These are phyloP conservation scores for Rhinichthys klamathensis DNA, from an alignment of 2,113 vertebrate genomes.

Conservation along the genomic window DNA sequence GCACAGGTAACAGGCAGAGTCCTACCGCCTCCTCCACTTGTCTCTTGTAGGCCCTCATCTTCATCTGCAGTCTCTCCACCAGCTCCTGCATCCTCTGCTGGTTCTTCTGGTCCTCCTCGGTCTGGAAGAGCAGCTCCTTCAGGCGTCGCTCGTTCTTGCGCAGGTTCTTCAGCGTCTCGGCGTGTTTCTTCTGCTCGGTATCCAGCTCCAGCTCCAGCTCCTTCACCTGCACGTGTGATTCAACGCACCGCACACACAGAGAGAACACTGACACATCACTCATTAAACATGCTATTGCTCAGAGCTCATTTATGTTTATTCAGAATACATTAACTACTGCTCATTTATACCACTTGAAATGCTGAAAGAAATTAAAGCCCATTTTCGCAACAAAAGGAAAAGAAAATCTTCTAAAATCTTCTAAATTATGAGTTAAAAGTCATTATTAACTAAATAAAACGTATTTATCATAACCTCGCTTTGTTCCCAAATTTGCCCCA, in stretches of 20 bases:
- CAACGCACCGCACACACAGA: background rate
- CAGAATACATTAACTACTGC: no score
- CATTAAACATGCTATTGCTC: no score
- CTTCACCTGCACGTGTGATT: constrained; percentile 69
- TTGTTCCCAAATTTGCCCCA: no score
- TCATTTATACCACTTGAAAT: no score
- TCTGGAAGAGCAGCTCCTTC: constrained; percentile 83
- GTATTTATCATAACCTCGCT: no score
- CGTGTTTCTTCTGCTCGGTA: constrained; percentile 76
- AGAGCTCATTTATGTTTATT: no score
- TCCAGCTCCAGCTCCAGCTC: constrained; percentile 80
- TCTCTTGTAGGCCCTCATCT: constrained; percentile 84
- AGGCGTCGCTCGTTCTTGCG: constrained; percentile 80
- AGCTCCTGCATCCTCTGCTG: constrained; percentile 82
- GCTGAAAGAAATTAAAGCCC: no score
- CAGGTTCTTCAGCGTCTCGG: constrained; percentile 78
- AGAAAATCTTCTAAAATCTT: no score
- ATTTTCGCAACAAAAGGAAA: no score
- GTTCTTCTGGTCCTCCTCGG: constrained; percentile 83
- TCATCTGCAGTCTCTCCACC: constrained; percentile 81
- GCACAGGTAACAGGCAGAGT: background rate
- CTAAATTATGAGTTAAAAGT: no score
- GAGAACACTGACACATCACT: background rate
- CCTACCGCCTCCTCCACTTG: constrained; percentile 82
- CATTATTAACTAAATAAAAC: no score